Percentiles rank a stretch among this genome's conserved stretches.
Conservation (phyloP, 2,888 invertebrate genomes). For the Merodon equestris region DNA sequence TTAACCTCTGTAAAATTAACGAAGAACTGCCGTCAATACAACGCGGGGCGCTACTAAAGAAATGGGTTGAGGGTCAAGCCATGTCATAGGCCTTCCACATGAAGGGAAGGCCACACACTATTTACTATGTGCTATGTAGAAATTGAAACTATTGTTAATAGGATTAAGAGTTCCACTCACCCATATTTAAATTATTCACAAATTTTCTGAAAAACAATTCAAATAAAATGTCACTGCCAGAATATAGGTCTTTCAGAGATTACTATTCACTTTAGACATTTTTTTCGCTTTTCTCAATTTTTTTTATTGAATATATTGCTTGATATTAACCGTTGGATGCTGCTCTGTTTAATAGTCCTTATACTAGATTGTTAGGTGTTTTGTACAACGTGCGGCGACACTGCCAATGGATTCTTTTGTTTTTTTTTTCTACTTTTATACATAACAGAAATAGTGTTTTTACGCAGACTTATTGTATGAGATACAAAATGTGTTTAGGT, state of each 20-base stretch:
- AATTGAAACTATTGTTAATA: conserved; percentile 52
- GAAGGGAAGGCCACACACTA: too few relatives aligned
- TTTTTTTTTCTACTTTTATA: neutral
- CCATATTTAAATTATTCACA: too few relatives aligned
- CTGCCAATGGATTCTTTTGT: neutral
- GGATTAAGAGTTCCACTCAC: conserved; percentile 28
- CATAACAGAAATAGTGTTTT: too few relatives aligned
- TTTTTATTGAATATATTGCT: too few relatives aligned
- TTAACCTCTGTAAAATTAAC: conserved; percentile 72
- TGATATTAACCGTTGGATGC: too few relatives aligned
- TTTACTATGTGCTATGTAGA: conserved; percentile 27
- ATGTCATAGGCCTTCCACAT: too few relatives aligned
- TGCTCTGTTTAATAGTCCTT: too few relatives aligned
- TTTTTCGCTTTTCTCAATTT: neutral
- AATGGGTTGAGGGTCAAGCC: conserved; percentile 71
- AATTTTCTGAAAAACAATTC: too few relatives aligned
- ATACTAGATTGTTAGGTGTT: too few relatives aligned
- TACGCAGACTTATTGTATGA: too few relatives aligned
- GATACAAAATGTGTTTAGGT: too few relatives aligned
- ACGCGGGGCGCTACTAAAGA: conserved; percentile 70
- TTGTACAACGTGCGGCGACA: neutral
- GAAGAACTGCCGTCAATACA: conserved; percentile 71
- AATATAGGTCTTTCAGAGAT: conserved; percentile 6
- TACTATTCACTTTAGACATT: neutral
- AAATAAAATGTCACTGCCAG: conserved; percentile 61